A percentile compares a stretch with the other conserved stretches of the same genome.
phyloP scores from a whole-genome alignment of 2,113 vertebrate genomes.

The Grammomys surdaster region DNA sequence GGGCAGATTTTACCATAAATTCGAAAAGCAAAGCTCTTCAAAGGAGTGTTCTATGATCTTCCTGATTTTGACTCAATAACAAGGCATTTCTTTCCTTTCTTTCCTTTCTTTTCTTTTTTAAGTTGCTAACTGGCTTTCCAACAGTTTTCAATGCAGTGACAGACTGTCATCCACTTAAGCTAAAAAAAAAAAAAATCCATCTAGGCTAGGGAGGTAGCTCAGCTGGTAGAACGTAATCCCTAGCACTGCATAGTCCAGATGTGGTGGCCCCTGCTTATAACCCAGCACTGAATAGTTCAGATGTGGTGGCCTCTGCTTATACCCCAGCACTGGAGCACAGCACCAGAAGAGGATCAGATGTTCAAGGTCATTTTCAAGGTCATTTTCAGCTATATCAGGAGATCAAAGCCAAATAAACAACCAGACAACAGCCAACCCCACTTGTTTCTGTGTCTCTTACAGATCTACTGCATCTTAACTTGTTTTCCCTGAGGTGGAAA shows the following conservation, averaged over 20 bases:
- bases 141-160: slow-evolving; percentile 27
- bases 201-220: neutral
- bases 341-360: neutral
- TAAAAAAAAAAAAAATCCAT: neutral
- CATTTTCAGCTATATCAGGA: neutral
- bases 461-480: neutral
- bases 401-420: neutral
- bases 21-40: slow-evolving; percentile 50
- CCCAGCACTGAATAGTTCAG: neutral
- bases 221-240: neutral
- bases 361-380: neutral
- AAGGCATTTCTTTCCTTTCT: neutral
- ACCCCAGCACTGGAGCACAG: neutral
- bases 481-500: slow-evolving; percentile 18
- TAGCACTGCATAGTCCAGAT: neutral
- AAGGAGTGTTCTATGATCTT: slow-evolving; percentile 34
- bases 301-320: neutral
- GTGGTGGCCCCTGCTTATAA: neutral
- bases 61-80: neutral
- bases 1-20: slow-evolving; percentile 46
- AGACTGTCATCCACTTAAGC: slow-evolving; percentile 53
- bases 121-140: slow-evolving; percentile 50
- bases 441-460: slow-evolving; percentile 55
- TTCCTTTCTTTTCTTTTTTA: neutral
- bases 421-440: neutral